Evolutionary conservation across 2,113 vertebrate species (phyloP).

Genomic region (Rissa tridactyla): DNA sequence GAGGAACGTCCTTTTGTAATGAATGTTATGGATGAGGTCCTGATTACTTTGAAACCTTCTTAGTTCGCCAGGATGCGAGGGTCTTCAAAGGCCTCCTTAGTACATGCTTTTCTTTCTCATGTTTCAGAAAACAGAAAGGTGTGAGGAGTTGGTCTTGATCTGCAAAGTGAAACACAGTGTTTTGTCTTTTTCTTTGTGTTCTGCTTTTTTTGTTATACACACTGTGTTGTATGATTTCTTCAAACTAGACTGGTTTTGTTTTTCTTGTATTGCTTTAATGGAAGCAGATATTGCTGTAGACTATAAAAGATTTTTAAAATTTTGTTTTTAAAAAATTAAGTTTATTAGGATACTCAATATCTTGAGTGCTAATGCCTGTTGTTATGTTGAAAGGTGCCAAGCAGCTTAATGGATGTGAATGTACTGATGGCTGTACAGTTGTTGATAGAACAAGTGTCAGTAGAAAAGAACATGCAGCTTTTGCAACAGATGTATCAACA

Average conservation of each 20-base stretch:
- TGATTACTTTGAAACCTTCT: background rate
- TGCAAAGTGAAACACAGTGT: background rate
- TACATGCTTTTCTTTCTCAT: background rate
- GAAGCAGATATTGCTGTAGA: background rate
- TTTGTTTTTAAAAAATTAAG: background rate
- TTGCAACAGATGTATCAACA: constrained; percentile 92
- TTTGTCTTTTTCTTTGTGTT: background rate
- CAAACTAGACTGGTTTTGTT: background rate
- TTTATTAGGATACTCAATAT: background rate
- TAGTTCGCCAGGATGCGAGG: background rate
- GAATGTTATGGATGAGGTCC: background rate
- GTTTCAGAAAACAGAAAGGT: background rate
- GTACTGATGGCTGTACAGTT: constrained; percentile 91
- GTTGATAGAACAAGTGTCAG: constrained; percentile 90
- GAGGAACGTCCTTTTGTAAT: background rate
- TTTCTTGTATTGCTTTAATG: background rate
- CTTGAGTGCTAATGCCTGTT: background rate
- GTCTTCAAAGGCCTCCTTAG: background rate
- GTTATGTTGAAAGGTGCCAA: constrained; percentile 79
- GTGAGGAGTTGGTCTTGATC: background rate
- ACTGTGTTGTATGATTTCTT: background rate
- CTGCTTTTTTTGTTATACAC: background rate
- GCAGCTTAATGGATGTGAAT: constrained; percentile 89
- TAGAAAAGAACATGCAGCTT: constrained; percentile 88
- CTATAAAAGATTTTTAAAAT: background rate